Conservation (phyloP, 2,797 vertebrate genomes). For the Scarus forsteni region DNA sequence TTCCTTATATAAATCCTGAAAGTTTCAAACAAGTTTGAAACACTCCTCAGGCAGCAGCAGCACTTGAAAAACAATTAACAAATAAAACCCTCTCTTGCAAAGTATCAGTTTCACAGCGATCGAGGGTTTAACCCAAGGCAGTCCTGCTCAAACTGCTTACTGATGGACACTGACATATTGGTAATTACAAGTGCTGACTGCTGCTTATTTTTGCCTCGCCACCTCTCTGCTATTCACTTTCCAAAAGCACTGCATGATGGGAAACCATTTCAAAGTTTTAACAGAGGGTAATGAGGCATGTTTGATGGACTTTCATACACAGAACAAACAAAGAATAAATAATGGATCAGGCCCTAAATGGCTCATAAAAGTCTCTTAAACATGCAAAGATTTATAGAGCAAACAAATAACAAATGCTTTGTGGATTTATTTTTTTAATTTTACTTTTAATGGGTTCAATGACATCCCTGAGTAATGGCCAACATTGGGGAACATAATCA, state of each 20-base stretch:
- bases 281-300: constrained; percentile 51
- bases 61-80: not conserved
- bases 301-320: constrained; percentile 33
- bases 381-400: constrained; percentile 1
- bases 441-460: too few relatives aligned
- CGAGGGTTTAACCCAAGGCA: not conserved
- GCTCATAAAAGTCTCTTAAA: constrained; percentile 5
- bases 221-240: constrained; percentile 10
- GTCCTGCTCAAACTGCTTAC: not conserved
- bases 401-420: not conserved
- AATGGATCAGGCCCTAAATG: constrained; percentile 24
- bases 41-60: not conserved
- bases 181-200: constrained; percentile 36
- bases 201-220: constrained; percentile 19
- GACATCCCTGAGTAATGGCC: too few relatives aligned
- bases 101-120: not conserved
- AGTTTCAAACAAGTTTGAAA: too few relatives aligned
- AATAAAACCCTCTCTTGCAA: not conserved
- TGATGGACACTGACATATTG: constrained; percentile 34
- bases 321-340: constrained; percentile 21
- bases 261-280: constrained; percentile 47
- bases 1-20: too few relatives aligned
- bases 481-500: too few relatives aligned
- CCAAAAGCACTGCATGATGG: constrained; percentile 29
- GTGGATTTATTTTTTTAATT: too few relatives aligned